phyloP scores from a whole-genome alignment of 2,797 vertebrate species.

The Hapalemur alaotrensis region DNA sequence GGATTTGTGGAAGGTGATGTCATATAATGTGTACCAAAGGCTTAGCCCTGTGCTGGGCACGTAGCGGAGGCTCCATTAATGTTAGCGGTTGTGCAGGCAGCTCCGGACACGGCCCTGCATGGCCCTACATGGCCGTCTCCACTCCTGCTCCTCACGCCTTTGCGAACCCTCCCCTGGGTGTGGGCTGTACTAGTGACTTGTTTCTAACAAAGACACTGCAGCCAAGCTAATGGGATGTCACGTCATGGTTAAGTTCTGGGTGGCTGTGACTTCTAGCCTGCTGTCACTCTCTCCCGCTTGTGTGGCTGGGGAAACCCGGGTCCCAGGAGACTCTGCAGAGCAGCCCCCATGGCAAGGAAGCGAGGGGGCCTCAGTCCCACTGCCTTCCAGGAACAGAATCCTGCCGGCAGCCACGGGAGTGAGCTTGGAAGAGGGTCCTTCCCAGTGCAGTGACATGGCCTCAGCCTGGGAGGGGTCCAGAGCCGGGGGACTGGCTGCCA shows the following conservation, averaged over 20 bases:
- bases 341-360: rapidly evolving
- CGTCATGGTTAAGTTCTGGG: rapidly evolving
- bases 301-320: rapidly evolving
- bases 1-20: too few relatives aligned
- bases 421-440: background rate
- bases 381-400: rapidly evolving
- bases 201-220: background rate
- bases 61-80: rapidly evolving
- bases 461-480: rapidly evolving
- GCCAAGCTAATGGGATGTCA: background rate
- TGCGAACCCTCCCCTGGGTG: rapidly evolving
- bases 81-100: background rate
- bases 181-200: background rate
- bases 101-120: rapidly evolving
- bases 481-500: background rate
- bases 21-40: rapidly evolving
- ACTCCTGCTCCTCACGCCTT: background rate
- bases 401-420: rapidly evolving
- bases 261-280: background rate
- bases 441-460: rapidly evolving
- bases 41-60: rapidly evolving
- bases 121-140: rapidly evolving
- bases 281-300: rapidly evolving
- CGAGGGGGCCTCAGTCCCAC: background rate
- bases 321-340: rapidly evolving